phyloP scores from a whole-genome alignment of 2,113 vertebrate genomes.

The Calidris pugnax region DNA sequence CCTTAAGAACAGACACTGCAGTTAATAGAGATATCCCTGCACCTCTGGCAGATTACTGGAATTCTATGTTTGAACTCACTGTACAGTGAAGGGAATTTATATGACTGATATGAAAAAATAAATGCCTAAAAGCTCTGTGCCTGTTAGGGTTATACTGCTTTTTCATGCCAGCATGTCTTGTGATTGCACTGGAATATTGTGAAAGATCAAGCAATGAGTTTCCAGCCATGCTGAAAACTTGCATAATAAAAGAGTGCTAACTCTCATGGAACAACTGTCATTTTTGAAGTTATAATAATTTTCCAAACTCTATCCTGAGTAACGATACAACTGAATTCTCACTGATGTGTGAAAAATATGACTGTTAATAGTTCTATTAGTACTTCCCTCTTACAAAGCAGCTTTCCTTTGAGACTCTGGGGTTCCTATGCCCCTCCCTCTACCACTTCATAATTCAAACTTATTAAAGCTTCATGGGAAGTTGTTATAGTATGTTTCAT shows the following conservation, averaged over 20 bases:
- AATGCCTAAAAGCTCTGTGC: not conserved
- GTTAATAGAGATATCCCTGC: not conserved
- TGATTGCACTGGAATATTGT: not conserved
- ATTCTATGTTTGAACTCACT: not conserved
- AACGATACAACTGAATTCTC: not conserved
- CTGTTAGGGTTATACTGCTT: not conserved
- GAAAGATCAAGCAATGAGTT: not conserved
- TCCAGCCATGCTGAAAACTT: not conserved
- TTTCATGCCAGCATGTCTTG: not conserved
- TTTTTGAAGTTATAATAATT: not conserved
- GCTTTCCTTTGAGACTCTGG: not conserved
- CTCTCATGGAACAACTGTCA: not conserved
- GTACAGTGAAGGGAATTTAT: not conserved
- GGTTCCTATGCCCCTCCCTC: not conserved
- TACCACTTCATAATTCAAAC: not conserved
- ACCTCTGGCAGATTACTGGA: not conserved
- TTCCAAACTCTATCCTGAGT: not conserved
- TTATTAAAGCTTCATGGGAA: not conserved
- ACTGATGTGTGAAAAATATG: not conserved
- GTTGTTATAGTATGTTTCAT: not conserved
- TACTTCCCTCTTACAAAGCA: not conserved
- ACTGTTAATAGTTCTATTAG: not conserved
- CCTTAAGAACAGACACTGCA: not conserved
- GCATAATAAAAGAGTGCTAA: not conserved
- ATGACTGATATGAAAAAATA: not conserved